Evolutionary conservation across 2,888 invertebrate species (phyloP), one percentile per base, ranked within the genome.

Genomic region (Hymenopus coronatus): DNA sequence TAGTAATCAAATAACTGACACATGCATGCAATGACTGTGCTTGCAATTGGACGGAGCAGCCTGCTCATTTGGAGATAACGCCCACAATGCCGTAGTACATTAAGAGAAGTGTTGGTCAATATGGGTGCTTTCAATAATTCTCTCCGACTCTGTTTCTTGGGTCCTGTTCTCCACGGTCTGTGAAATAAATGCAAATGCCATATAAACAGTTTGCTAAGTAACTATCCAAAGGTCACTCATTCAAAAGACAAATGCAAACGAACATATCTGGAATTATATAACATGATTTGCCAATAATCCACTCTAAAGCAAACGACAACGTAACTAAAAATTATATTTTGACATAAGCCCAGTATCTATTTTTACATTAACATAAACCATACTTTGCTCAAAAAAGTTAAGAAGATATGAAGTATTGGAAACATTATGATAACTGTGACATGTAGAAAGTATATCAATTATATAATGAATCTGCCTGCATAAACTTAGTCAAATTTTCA

Each of bases 1-100:
- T 99, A 99, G 92, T 97, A 98, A 92, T 99, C 99, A 93, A 98
- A 98, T 28, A 99, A 94, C 92, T 99, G 98, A 91, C 97, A 96
- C 96, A 99, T 97, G 90, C 97, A 96, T 92, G 96, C 95, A n/a
- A 98, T 96, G 3, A 99, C 98, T 93, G 98, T 98, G 91, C 97
- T 95, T 0, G 98, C 97, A 90, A 99, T 98, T 81, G 98, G 97
- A 89, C 97, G 96, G 83, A 99, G 93, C 89, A 98, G 95, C 91
- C 97, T 95, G 92, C 98, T 98, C 95, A 99, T 98, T 93, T 99
- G 98, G 88, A 99, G 94, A 93, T 99, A 99, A 91, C 97, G 96
- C 25, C 98, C 98, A 93, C 97, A 97, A 90, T 98, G 97, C 91
- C 99, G 94, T 30, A 99, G 93, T 0, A 99, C 97, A 89, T 98